phyloP scores from a whole-genome alignment of 2,797 vertebrate species.

The Periophthalmus magnuspinnatus region DNA sequence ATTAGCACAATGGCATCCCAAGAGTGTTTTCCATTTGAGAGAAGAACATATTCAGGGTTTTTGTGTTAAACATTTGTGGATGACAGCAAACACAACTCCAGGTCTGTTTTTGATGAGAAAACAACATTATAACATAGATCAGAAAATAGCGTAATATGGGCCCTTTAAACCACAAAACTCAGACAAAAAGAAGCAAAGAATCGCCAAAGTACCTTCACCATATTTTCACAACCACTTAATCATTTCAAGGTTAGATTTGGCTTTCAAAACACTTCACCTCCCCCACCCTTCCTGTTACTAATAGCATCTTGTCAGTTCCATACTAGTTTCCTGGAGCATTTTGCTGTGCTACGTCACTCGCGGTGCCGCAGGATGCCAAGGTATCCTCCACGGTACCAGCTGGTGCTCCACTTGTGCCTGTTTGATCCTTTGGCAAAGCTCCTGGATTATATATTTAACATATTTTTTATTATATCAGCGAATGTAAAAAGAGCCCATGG shows the following conservation, averaged over 20 bases:
- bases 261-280: conserved; percentile 25
- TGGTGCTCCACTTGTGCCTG: conserved; percentile 69
- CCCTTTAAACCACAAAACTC: no score
- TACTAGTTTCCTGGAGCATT: conserved; percentile 56
- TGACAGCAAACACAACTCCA: no score
- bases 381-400: conserved; percentile 68
- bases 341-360: conserved; percentile 52
- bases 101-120: no score
- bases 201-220: background rate
- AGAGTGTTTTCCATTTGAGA: no score
- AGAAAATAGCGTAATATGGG: no score
- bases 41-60: no score
- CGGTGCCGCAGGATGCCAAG: conserved; percentile 58
- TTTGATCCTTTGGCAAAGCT: conserved; percentile 72
- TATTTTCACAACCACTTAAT: background rate
- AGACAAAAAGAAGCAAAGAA: background rate
- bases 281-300: conserved; percentile 41
- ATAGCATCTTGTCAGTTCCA: conserved; percentile 46
- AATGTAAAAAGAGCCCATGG: conserved; percentile 41
- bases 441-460: conserved; percentile 50
- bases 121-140: no score
- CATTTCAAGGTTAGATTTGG: background rate
- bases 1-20: no score
- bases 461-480: conserved; percentile 69
- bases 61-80: no score